Evolutionary conservation across 2,797 vertebrate genomes (phyloP).

Genomic region (Poeciliopsis turneri): DNA sequence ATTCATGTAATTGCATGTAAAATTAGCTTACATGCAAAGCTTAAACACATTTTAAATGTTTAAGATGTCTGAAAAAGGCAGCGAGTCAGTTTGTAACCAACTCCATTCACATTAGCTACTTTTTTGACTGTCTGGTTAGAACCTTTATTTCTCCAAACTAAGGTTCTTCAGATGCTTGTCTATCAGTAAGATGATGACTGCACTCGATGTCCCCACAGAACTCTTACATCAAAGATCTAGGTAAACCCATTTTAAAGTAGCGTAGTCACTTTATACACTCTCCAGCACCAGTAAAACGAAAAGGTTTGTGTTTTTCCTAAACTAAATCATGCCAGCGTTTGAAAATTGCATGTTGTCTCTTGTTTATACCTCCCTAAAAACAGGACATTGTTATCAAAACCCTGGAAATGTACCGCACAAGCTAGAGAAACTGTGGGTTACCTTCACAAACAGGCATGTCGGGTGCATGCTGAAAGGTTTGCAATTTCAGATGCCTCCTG

Average conservation of each 20-base stretch:
- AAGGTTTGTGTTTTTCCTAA: background rate
- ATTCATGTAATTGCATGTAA: background rate
- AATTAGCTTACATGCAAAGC: too few species aligned
- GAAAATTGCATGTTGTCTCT: background rate
- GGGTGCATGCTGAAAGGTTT: background rate
- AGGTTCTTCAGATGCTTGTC: background rate
- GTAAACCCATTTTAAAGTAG: background rate
- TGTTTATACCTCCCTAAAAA: background rate
- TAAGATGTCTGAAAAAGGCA: background rate
- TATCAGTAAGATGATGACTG: background rate
- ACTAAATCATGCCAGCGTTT: background rate
- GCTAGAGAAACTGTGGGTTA: background rate
- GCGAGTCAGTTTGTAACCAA: background rate
- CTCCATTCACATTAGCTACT: background rate
- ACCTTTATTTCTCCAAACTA: background rate
- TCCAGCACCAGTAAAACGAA: background rate
- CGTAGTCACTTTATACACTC: background rate
- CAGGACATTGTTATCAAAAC: background rate
- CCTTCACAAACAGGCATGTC: background rate
- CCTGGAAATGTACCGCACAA: background rate
- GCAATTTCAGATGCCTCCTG: background rate
- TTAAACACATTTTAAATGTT: background rate
- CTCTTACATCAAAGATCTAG: background rate
- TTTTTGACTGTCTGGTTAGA: background rate
- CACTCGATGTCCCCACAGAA: background rate